Evolutionary conservation across 2,888 invertebrate species (phyloP).

Genomic region (Campoplex capitator): DNA sequence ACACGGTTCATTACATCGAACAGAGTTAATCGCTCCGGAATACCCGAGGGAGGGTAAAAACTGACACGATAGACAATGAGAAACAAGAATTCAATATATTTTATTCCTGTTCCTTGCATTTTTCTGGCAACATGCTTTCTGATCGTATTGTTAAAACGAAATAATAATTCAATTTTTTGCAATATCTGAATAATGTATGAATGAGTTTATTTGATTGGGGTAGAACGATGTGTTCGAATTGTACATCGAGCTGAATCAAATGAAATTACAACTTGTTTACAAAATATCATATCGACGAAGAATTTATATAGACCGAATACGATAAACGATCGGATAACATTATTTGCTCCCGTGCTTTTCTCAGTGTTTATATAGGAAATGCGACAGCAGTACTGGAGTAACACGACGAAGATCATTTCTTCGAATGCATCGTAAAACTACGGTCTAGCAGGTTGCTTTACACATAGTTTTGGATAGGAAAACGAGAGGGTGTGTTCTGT

Average conservation of each 20-base stretch:
- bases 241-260: background rate
- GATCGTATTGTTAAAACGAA: background rate
- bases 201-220: background rate
- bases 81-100: slow-evolving; percentile 13
- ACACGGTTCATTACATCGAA: slow-evolving; percentile 51
- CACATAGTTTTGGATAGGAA: slow-evolving; percentile 23
- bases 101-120: background rate
- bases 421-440: slow-evolving; percentile 56
- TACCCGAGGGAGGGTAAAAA: slow-evolving; percentile 42
- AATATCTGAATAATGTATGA: background rate
- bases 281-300: background rate
- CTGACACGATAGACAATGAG: slow-evolving; percentile 44
- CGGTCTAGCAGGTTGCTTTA: slow-evolving; percentile 47
- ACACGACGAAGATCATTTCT: slow-evolving; percentile 43
- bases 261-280: background rate
- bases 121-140: background rate
- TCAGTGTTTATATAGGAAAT: background rate
- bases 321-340: background rate
- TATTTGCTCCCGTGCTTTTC: background rate
- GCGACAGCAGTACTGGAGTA: slow-evolving; percentile 4
- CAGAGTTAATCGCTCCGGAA: slow-evolving; percentile 43
- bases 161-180: background rate
- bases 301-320: background rate
- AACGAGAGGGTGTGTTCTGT: slow-evolving; percentile 17
- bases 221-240: background rate